Conservation (phyloP, 2,113 vertebrate species). For the Megaceryle maxima region DNA sequence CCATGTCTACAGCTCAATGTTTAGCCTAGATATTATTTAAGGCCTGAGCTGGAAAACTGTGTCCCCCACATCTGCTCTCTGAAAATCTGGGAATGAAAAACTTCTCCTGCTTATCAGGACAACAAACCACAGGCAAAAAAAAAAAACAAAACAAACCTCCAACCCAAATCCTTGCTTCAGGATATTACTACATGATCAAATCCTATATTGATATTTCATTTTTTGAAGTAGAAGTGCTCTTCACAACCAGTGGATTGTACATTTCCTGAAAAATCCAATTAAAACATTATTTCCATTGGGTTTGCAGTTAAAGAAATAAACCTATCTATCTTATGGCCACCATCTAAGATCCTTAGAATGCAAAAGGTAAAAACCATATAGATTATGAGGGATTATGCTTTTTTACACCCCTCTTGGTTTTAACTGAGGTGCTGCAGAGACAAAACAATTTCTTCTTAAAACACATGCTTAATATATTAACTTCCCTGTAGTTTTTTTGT, state of each 20-base stretch:
- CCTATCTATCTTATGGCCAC: not conserved
- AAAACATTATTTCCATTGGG: not conserved
- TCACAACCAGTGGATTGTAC: not conserved
- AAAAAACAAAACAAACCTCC: not conserved
- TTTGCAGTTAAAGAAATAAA: not conserved
- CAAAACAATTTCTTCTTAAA: not conserved
- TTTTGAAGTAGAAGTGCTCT: not conserved
- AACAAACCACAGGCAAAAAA: not conserved
- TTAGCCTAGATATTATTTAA: not conserved
- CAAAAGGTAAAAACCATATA: not conserved
- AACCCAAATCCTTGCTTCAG: not conserved
- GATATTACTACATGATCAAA: not conserved
- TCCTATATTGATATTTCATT: not conserved
- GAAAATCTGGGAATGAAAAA: not conserved
- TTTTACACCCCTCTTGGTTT: not conserved
- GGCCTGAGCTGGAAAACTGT: not conserved
- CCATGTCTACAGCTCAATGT: not conserved
- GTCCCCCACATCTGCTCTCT: not conserved
- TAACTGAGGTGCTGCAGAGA: not conserved
- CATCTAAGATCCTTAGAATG: not conserved
- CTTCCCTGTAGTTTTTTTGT: not conserved
- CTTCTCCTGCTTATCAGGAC: not conserved
- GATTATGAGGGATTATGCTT: not conserved
- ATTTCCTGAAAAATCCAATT: not conserved
- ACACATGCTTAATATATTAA: not conserved